Percentiles rank a stretch among this genome's conserved stretches.
Conservation (phyloP, 1,140 invertebrate species). For the Cyrtorhinus lividipennis region DNA sequence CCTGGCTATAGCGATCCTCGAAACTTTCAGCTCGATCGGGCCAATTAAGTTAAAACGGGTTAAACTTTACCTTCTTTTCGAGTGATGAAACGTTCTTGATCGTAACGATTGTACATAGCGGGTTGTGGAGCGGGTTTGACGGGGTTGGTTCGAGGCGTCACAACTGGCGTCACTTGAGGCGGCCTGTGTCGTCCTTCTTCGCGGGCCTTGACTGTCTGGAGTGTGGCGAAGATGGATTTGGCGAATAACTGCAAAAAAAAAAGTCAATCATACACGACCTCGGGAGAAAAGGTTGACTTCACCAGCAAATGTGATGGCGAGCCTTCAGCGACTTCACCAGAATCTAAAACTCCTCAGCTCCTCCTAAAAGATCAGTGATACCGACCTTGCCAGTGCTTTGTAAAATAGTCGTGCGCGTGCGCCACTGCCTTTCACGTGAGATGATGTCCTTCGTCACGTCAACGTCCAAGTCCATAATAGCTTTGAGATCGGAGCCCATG, state of each 20-base stretch:
- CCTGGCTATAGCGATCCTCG: no score
- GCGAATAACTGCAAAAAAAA: slow-evolving; percentile 56
- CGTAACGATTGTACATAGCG: slow-evolving; percentile 87
- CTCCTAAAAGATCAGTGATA: no score
- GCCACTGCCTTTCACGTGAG: slow-evolving; percentile 85
- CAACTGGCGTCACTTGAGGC: slow-evolving; percentile 45
- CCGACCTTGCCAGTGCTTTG: slow-evolving; percentile 84
- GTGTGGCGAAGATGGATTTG: slow-evolving; percentile 85
- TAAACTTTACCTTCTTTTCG: slow-evolving; percentile 75
- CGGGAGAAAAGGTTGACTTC: slow-evolving; percentile 2
- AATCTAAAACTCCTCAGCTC: no score
- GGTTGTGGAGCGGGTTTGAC: slow-evolving; percentile 52
- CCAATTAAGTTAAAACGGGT: no score
- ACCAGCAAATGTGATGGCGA: no score
- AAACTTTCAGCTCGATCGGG: no score
- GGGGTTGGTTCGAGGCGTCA: slow-evolving; percentile 50
- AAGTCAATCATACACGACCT: no score
- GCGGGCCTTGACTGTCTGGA: slow-evolving; percentile 80
- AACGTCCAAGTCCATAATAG: slow-evolving; percentile 87
- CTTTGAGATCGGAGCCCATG: slow-evolving; percentile 64
- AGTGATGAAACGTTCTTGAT: slow-evolving; percentile 90
- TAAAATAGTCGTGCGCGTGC: slow-evolving; percentile 84
- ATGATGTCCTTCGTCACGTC: slow-evolving; percentile 94
- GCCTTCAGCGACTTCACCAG: no score
- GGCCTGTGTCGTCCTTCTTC: slow-evolving; percentile 66